Base-by-base conservation (phyloP, 2,797 vertebrate species). In the Borostomias antarcticus region DNA sequence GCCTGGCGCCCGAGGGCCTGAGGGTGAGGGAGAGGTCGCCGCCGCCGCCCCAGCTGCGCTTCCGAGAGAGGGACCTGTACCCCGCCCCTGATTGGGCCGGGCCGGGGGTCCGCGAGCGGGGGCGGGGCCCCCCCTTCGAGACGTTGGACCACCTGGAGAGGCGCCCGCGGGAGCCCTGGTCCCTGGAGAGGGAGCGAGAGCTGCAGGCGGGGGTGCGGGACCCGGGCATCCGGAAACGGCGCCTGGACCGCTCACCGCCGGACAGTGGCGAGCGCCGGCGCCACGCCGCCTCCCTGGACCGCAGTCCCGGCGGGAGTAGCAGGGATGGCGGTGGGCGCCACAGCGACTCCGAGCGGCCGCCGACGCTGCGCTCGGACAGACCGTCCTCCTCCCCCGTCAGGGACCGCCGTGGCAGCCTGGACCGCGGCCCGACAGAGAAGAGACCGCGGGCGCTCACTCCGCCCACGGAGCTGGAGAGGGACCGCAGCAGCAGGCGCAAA, bases 61-160 rank as follows among this genome's bases (percentile, higher is more conserved):
- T 97, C 71, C 91, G 96, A 33, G 97, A 98, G 52, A 83, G 96
- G 76, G 95, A 96, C 54, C 88, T 94, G 33, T 98, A 95, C 75
- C 19, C 93, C 0, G 86, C 91, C 3, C 84, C 93, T 0, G 96
- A 98, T 10, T 98, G 97, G 97, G 90, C 94, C 0, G 93, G 91
- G 0, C 90, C 94, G 15, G 91, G 92, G 2, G 91, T 95, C 30
- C 92, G 95, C 25, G 96, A 98, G 50, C 83, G 96, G 76, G 91
- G 94, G 75, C 88, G 95, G 65, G 93, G 93, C 4, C 84, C 89
- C 19, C 90, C 88, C 23, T 97, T 97, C 4, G 95, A 97, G 63
- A 87, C 93, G 0, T 74, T 96, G 10, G 95, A 97, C 37, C 94
- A 91, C 53, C 75, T 96, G 57, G 97, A 93, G 54, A 86, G 91